Percentiles rank a stretch among this genome's conserved stretches.
Conservation (phyloP, 2,888 invertebrate species). For the Chesias legatella region DNA sequence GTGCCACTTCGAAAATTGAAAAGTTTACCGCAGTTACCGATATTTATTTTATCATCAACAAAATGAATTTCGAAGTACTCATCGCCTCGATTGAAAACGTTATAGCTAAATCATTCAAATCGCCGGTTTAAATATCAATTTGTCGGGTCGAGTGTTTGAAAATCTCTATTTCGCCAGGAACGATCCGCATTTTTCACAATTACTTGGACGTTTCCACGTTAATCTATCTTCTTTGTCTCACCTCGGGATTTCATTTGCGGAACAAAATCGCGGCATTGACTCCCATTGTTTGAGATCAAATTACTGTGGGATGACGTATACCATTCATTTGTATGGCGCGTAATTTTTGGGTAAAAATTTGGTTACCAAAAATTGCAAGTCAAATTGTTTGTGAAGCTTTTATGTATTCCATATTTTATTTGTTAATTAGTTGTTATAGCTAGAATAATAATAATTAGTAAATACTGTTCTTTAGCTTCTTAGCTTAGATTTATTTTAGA, state of each 20-base stretch:
- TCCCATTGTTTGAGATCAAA: slow-evolving; percentile 49
- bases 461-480: no score
- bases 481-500: no score
- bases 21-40: background rate
- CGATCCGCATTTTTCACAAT: slow-evolving; percentile 76
- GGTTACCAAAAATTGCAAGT: no score
- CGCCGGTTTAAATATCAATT: slow-evolving; percentile 30
- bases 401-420: no score
- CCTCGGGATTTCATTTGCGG: slow-evolving; percentile 64
- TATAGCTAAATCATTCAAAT: slow-evolving; percentile 25
- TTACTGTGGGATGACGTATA: slow-evolving; percentile 30
- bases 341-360: background rate
- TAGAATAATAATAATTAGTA: no score
- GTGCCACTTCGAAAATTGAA: no score
- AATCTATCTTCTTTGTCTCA: slow-evolving; percentile 74
- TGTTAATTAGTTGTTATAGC: no score
- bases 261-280: slow-evolving; percentile 58
- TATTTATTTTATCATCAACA: background rate
- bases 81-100: slow-evolving; percentile 22
- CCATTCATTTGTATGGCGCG: background rate
- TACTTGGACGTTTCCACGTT: slow-evolving; percentile 72
- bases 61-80: slow-evolving; percentile 4
- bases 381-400: no score
- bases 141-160: slow-evolving; percentile 32
- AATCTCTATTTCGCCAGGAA: slow-evolving; percentile 53